Evolutionary conservation across 1,140 invertebrate genomes (phyloP), one percentile per base, ranked within the genome.

Genomic region (Drosophila albomicans): DNA sequence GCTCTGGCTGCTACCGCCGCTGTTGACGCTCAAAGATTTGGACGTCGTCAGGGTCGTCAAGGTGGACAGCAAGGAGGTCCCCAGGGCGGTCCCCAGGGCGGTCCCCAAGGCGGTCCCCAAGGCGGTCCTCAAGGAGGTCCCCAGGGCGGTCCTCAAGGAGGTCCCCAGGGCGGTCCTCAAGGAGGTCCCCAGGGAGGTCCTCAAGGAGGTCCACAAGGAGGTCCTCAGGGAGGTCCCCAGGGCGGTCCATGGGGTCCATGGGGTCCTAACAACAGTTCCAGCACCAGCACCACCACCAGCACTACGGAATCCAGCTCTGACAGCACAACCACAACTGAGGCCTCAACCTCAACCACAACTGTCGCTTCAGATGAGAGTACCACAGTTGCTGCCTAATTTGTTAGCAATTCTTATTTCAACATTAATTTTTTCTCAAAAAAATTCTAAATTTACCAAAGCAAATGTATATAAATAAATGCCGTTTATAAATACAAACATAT

Each of bases 1-100:
- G 74, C 43, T 15, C 0, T 77, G 64, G 64, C 54, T 10, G 73
- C 64, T 8, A 32, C 77, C 16, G 77, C 62, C n/a, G 46, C 57
- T 8, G 76, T 69, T 25, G 68, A 79, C 45, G 76, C 68, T 20
- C 75, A 76, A 5, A 43, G 41, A 13, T n/a, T 13, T 4, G 41
- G 41, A 43, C 41, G 41, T 13, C 41, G n/a, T 4, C 41, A 13
- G 41, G 41, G 41, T 13, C 41, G 11, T 5, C 48, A 32, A 10
- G 56, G 56, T 2, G 45, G 57, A n/a, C 16, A 16, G 0, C 57
- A 32, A 30, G 32, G 66, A 11, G 43, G 56, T n/a, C 43, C 15
- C 0, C 38, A 41, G 3, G 41, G n/a, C 3, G 41, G 41, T 43
- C n/a, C 41, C 4, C 41, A 43, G 1, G 41, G 41, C 4, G 41